These are phyloP conservation scores for Pantherophis alleghaniensis DNA, from an alignment of 2,797 vertebrate genomes.

Conservation along the genomic window DNA sequence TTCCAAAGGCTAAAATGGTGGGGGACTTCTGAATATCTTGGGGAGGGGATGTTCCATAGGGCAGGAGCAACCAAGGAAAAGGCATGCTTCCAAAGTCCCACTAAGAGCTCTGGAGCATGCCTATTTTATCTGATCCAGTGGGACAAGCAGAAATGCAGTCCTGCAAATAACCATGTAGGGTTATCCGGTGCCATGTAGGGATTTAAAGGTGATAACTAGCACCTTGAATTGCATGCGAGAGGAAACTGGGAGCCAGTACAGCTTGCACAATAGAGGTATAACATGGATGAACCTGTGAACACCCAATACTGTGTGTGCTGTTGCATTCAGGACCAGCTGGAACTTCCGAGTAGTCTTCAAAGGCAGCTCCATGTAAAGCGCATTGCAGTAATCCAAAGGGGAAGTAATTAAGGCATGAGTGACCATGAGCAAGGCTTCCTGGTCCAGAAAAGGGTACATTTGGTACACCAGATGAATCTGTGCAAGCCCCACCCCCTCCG, in stretches of 20 bases:
- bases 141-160: neutral
- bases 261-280: neutral
- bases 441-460: neutral
- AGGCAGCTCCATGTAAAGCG: neutral
- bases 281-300: neutral
- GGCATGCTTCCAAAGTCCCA: neutral
- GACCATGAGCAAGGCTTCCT: neutral
- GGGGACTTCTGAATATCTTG: neutral
- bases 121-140: neutral
- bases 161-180: neutral
- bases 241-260: neutral
- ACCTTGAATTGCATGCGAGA: neutral
- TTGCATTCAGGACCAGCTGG: neutral
- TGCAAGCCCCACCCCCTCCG: neutral
- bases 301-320: neutral
- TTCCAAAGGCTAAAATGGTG: neutral
- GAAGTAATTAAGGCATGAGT: neutral
- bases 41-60: neutral
- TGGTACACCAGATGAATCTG: neutral
- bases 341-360: neutral
- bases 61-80: neutral
- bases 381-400: neutral
- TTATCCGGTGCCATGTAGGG: neutral
- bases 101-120: neutral
- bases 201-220: neutral